Conservation (phyloP, 2,888 invertebrate species). For the Chelonus formosanus region DNA sequence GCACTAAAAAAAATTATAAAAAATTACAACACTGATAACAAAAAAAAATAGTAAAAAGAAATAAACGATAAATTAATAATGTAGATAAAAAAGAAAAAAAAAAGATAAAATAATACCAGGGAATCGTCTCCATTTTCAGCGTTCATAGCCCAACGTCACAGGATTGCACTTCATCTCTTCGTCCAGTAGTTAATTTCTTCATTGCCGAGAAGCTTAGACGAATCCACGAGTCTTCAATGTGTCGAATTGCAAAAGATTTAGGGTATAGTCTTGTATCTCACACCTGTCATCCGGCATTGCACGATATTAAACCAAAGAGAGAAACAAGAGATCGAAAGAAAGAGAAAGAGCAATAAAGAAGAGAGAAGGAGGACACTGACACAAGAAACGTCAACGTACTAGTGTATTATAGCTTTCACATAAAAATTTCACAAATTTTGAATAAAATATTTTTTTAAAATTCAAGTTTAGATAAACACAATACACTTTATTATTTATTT, state of each 20-base stretch:
- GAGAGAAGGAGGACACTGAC: constrained; percentile 47
- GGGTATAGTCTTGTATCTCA: constrained; percentile 20
- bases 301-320: constrained; percentile 25
- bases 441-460: neutral
- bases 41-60: neutral
- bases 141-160: constrained; percentile 62
- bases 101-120: constrained; percentile 64
- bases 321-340: constrained; percentile 14
- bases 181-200: constrained; percentile 24
- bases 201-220: constrained; percentile 24
- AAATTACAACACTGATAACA: neutral
- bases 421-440: neutral
- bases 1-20: too few relatives aligned
- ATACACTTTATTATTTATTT: neutral
- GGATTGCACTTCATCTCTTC: constrained; percentile 45
- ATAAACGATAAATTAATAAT: neutral
- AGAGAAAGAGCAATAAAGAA: constrained; percentile 12
- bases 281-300: constrained; percentile 51
- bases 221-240: neutral
- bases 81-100: neutral
- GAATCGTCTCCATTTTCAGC: constrained; percentile 65
- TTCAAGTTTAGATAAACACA: neutral
- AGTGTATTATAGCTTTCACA: constrained; percentile 21
- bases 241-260: constrained; percentile 12
- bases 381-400: constrained; percentile 55